phyloP scores from a whole-genome alignment of 2,113 vertebrate species.

The Paramormyrops kingsleyae region DNA sequence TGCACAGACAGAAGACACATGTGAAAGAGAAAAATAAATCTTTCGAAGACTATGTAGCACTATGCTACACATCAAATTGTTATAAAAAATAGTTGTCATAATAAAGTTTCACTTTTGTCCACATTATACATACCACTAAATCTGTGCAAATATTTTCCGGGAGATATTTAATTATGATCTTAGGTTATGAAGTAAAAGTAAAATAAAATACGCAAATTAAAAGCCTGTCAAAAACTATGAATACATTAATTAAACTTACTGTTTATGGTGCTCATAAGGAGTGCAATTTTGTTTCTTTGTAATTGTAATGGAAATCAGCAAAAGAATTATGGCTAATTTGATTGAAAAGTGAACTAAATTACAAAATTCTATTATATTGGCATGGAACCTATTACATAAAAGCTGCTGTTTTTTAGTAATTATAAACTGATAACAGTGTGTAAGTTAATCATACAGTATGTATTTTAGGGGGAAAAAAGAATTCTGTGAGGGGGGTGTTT shows the following conservation, averaged over 20 bases:
- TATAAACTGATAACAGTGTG: not conserved
- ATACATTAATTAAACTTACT: not conserved
- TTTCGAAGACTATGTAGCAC: not conserved
- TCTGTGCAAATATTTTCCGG: not conserved
- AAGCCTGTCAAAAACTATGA: not conserved
- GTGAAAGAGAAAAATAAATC: not conserved
- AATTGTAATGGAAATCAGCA: constrained; percentile 5
- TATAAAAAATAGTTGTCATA: not conserved
- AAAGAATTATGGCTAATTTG: not conserved
- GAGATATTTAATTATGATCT: not conserved
- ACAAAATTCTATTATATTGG: not conserved
- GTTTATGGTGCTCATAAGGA: not conserved
- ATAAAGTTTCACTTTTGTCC: not conserved
- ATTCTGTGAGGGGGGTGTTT: not conserved
- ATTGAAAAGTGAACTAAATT: not conserved
- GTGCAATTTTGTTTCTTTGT: constrained; percentile 4
- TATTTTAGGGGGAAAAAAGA: not conserved
- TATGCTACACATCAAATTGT: not conserved
- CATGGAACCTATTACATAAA: constrained; percentile 1
- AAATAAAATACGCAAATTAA: not conserved
- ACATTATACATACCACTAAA: not conserved
- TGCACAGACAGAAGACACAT: not conserved
- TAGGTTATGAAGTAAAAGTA: not conserved
- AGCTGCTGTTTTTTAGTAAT: not conserved
- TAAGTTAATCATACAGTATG: constrained; percentile 3